Evolutionary conservation across 2,888 invertebrate genomes (phyloP).

Genomic region (Sinopyrophorus schimmeli): DNA sequence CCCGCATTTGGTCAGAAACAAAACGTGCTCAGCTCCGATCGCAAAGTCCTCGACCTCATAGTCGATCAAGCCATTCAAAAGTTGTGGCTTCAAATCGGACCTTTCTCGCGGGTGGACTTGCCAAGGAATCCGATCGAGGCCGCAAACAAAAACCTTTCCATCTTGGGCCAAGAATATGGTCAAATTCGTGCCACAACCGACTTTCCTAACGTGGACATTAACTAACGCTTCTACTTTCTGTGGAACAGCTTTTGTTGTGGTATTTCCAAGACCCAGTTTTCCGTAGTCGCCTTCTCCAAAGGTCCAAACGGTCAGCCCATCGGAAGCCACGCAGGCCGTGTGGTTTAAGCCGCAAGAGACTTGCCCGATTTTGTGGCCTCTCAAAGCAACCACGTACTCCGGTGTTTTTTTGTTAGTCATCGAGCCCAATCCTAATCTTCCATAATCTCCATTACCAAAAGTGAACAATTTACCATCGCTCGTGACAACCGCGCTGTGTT

Average conservation of each 20-base stretch:
- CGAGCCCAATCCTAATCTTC: constrained; percentile 62
- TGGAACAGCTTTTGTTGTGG: constrained; percentile 55
- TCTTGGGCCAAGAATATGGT: constrained; percentile 64
- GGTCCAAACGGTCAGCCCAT: constrained; percentile 64
- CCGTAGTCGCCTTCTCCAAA: constrained; percentile 70
- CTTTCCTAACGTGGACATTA: constrained; percentile 61
- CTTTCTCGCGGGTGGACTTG: constrained; percentile 58
- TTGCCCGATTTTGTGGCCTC: constrained; percentile 58
- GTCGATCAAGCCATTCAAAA: constrained; percentile 55
- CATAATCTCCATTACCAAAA: constrained; percentile 69
- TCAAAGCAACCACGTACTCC: constrained; percentile 59
- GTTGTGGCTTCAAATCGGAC: constrained; percentile 59
- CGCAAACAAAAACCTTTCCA: constrained; percentile 65
- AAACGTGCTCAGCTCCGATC: constrained; percentile 64
- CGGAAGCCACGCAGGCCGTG: constrained; percentile 62
- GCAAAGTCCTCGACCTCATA: constrained; percentile 62
- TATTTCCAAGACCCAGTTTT: constrained; percentile 60
- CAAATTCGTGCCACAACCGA: constrained; percentile 66
- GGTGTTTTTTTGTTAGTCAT: constrained; percentile 66
- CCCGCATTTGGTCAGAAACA: constrained; percentile 61
- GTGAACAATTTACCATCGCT: constrained; percentile 66
- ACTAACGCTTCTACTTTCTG: constrained; percentile 61
- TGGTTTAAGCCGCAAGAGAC: constrained; percentile 68
- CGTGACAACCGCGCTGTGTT: constrained; percentile 67
- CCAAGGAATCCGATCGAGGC: constrained; percentile 63